These are phyloP conservation scores for Drosophila mulleri DNA, from an alignment of 2,888 invertebrate species.

Conservation along the genomic window DNA sequence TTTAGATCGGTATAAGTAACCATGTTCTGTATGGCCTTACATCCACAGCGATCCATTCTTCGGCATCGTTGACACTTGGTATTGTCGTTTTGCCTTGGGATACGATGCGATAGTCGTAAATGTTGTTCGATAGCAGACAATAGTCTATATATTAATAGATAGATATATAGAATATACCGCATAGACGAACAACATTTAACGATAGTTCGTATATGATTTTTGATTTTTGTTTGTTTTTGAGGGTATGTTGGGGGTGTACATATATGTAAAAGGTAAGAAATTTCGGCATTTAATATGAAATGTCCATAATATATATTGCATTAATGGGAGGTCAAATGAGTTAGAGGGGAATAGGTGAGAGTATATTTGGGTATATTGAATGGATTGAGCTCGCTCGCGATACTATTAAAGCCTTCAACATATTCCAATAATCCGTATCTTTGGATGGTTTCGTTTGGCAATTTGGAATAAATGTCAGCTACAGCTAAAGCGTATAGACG, in stretches of 20 bases:
- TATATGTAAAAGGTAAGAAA: slow-evolving; percentile 82
- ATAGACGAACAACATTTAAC: slow-evolving; percentile 45
- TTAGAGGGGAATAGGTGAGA: slow-evolving; percentile 30
- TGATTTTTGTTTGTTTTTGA: slow-evolving; percentile 12
- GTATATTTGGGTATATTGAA: background rate
- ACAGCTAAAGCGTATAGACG: slow-evolving; percentile 61
- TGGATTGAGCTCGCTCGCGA: slow-evolving; percentile 14
- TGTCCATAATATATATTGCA: slow-evolving; percentile 12
- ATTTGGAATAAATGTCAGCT: slow-evolving; percentile 64
- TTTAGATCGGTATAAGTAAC: slow-evolving; percentile 68
- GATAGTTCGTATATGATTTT: slow-evolving; percentile 19
- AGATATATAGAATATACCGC: slow-evolving; percentile 1
- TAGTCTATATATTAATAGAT: slow-evolving; percentile 86
- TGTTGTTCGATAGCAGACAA: slow-evolving; percentile 91
- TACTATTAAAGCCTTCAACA: slow-evolving; percentile 49
- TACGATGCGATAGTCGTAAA: slow-evolving; percentile 94
- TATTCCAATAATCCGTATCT: slow-evolving; percentile 70
- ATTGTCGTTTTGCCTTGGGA: slow-evolving; percentile 97
- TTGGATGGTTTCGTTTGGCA: slow-evolving; percentile 63
- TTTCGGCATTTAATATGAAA: slow-evolving; percentile 59
- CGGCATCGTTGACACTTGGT: slow-evolving; percentile 95
- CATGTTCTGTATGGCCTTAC: slow-evolving; percentile 87
- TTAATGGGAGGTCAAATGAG: slow-evolving; percentile 27
- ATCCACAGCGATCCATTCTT: slow-evolving; percentile 93
- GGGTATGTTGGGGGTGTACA: slow-evolving; percentile 34